Evolutionary conservation across 30 jellyfish, hydroid and myxozoan species (phyloP), one percentile per base, ranked within the genome.

Genomic region (Pelagia noctiluca): DNA sequence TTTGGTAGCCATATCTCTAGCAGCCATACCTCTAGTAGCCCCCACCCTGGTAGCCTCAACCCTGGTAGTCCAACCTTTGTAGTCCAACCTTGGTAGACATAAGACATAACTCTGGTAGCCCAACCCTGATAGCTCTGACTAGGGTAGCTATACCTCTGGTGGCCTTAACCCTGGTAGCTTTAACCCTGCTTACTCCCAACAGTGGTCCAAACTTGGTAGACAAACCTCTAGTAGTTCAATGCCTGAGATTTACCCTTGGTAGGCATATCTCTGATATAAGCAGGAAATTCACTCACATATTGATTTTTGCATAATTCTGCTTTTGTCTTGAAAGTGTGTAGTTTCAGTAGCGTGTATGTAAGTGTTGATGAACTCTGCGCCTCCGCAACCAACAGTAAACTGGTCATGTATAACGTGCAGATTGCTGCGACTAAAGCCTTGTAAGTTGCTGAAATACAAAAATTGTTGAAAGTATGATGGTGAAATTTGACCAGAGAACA

Each of bases 251-350:
- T n/a, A n/a, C n/a, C n/a, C n/a, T n/a, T 42, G 16, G 16, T 5
- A 16, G 16, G 8, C 57, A 42, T 42, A 42, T 42, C 16, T 8
- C 57, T 5, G 57, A 5, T 16, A 42, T 8, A 42, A 8, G 16
- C 57, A 42, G 57, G 16, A 42, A 5, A 16, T 8, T 42, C 57
- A 52, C 68, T 52, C 21, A 52, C 68, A 52, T 26, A 82, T 24
- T 82, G 30, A 31, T 67, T 82, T 30, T 68, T 65, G 80, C 92
- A 82, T 16, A 18, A 29, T 34, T 82, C 92, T 3, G 92, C 57
- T 32, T 35, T 86, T 10, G 80, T 82, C 70, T 69, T 82, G 54
- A 82, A 70, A 1, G 86, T 65, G 63, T 68, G 92, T 57, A 82
- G 35, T 63, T 82, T 82, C 72, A 82, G 60, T 5, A 82, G 1